Percentiles rank a stretch among this genome's conserved stretches.
Evolutionary conservation across 2,888 invertebrate genomes (phyloP).

Genomic region (Agrotis exclamationis): DNA sequence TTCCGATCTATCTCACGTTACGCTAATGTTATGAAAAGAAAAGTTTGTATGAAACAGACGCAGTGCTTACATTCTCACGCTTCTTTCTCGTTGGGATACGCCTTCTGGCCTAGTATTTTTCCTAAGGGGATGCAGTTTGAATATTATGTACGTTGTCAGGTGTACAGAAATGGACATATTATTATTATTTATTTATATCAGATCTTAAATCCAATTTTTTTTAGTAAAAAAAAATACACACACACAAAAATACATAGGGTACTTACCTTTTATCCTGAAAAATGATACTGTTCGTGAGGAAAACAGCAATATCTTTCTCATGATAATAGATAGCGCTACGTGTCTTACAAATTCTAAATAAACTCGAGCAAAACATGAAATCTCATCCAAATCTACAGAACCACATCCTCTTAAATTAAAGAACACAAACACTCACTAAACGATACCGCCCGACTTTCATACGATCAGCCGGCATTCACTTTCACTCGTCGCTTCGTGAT

Average conservation of each 20-base stretch:
- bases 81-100: not conserved
- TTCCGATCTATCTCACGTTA: constrained; percentile 19
- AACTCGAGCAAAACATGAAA: too few relatives aligned
- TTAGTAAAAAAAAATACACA: too few relatives aligned
- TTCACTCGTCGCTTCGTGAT: constrained; percentile 51
- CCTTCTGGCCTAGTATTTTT: not conserved
- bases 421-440: not conserved
- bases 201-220: too few relatives aligned
- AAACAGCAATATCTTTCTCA: too few relatives aligned
- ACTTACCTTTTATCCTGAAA: too few relatives aligned
- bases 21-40: constrained; percentile 28
- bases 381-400: not conserved
- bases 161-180: too few relatives aligned
- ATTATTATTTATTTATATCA: too few relatives aligned
- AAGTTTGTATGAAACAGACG: not conserved
- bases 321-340: too few relatives aligned
- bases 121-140: not conserved
- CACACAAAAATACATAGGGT: too few relatives aligned
- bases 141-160: too few relatives aligned
- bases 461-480: constrained; percentile 34
- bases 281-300: too few relatives aligned
- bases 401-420: not conserved
- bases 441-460: constrained; percentile 45
- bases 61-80: not conserved
- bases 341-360: too few relatives aligned